Base-by-base conservation (phyloP, 2,888 invertebrate species). In the Ormyrus nitidulus region DNA sequence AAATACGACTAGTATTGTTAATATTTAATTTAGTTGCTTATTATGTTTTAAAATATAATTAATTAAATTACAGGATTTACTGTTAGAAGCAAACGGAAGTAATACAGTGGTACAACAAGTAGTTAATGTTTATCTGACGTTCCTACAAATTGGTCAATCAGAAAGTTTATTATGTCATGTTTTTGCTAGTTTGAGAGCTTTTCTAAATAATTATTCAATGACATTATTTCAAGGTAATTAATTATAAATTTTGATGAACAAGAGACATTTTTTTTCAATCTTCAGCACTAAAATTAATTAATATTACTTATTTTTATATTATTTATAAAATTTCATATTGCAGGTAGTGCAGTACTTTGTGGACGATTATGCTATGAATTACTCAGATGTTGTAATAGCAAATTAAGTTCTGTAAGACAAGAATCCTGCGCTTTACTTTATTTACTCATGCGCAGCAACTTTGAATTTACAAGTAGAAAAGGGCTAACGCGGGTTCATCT, bases 391-490 rank as follows among this genome's bases (percentile, higher is more conserved):
- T 98, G 97, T 89, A 97, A 95, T 90, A 96, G 97, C 86, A 94
- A 97, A 82, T 93, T 98, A 83, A 94, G 95, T 61, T 94, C 95
- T 80, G 94, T 97, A 73, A 93, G 98, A 34, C 96, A 97, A 86
- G 98, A 98, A 89, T 96, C 98, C 0, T 97, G 97, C 86, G 97
- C 97, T 65, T 94, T 98, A 48, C 92, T 98, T 2, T 98, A 98
- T 91, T 92, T 98, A 71, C 92, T 98, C 53, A 98, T 98, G 98
- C 93, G 98, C 83, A 96, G 96, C 88, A 98, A 98, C 92, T 98
- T 96, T 91, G 97, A 98, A 88, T 97, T 96, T 88, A 96, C 95
- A 66, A 93, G 94, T 73, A 93, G 95, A 58, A 96, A 96, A 84
- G 96, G 95, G 79, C 92, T 98, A 82, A 98, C 97, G 0, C 92